Evolutionary conservation across 2,888 invertebrate species (phyloP).

Genomic region (Sarcophaga variegata): DNA sequence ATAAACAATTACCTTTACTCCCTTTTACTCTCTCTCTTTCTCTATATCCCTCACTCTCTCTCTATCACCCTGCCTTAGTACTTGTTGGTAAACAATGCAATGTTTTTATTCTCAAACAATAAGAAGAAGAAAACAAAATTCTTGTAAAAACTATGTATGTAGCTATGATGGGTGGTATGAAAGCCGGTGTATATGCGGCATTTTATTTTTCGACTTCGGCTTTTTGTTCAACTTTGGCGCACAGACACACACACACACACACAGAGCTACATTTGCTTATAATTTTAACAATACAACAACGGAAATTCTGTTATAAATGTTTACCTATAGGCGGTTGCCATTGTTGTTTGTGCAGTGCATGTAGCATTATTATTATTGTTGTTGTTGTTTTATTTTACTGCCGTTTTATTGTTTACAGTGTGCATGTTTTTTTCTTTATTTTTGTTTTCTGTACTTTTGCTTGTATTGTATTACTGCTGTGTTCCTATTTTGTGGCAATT

Average conservation of each 20-base stretch:
- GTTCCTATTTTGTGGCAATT: neutral
- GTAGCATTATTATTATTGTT: constrained; percentile 18
- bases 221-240: constrained; percentile 19
- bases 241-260: neutral
- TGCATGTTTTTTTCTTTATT: constrained; percentile 10
- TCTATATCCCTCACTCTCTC: neutral
- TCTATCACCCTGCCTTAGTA: neutral
- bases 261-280: constrained; percentile 1
- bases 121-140: too few species aligned
- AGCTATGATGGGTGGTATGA: neutral
- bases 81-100: too few species aligned
- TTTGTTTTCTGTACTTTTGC: neutral
- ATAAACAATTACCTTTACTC: neutral
- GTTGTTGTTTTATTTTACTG: constrained; percentile 15
- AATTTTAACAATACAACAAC: constrained; percentile 29
- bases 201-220: constrained; percentile 16
- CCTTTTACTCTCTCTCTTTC: neutral
- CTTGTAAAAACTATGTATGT: neutral
- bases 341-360: neutral
- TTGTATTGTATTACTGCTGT: constrained; percentile 6
- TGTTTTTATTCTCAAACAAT: too few species aligned
- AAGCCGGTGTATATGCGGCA: constrained; percentile 58
- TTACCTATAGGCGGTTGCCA: constrained; percentile 20
- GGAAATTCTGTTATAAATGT: constrained; percentile 61
- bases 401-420: constrained; percentile 6